These are phyloP conservation scores for Tetramorium bicarinatum DNA, from an alignment of 2,888 invertebrate species.

Conservation along the genomic window DNA sequence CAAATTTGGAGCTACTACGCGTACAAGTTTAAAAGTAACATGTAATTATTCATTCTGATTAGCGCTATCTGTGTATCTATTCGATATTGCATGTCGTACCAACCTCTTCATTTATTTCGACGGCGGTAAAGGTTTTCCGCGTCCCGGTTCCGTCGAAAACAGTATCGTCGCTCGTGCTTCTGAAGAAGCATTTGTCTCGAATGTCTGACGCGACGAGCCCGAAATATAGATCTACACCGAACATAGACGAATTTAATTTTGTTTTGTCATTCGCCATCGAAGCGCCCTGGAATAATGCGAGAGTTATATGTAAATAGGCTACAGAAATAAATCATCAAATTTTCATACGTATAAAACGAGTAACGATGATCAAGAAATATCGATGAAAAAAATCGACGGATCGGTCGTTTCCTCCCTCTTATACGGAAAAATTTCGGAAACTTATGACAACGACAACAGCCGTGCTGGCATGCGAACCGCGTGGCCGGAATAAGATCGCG, in stretches of 20 bases:
- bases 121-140: background rate
- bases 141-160: background rate
- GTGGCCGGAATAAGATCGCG: slow-evolving; percentile 30
- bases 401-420: background rate
- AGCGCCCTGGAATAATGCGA: slow-evolving; percentile 38
- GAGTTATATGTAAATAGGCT: background rate
- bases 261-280: background rate
- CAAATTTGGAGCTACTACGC: too few relatives aligned
- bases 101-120: background rate
- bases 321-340: background rate
- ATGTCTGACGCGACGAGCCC: slow-evolving; percentile 23
- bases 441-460: background rate
- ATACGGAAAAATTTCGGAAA: slow-evolving; percentile 13
- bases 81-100: background rate
- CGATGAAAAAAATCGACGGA: background rate
- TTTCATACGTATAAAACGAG: background rate
- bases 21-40: too few relatives aligned
- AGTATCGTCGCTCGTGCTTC: background rate
- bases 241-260: slow-evolving; percentile 45
- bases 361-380: background rate
- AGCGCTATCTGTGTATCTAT: background rate
- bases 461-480: background rate
- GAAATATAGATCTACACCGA: slow-evolving; percentile 17
- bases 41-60: slow-evolving; percentile 6
- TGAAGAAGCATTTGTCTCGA: slow-evolving; percentile 33